Evolutionary conservation across 2,888 invertebrate species (phyloP), one percentile per base, ranked within the genome.

Genomic region (Oasisia sp.): DNA sequence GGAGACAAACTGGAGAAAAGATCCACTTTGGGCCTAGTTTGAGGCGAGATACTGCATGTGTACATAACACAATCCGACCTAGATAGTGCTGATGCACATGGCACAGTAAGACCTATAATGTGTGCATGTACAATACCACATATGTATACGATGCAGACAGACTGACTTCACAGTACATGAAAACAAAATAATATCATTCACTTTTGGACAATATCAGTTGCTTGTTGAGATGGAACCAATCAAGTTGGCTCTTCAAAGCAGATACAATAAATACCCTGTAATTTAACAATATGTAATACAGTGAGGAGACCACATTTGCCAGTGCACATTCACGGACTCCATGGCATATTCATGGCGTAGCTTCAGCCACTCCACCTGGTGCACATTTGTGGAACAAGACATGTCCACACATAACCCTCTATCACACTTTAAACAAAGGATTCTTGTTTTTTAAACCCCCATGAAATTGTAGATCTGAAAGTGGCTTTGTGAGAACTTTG

Each of bases 221-320:
- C n/a, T 74, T 27, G 27, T 19, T 74, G 74, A 74, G 27, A 74
- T 7, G 50, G 50, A 50, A 50, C 8, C 27, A 74, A 74, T 27
- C 74, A 7, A 74, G 19, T n/a, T 7, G n/a, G 14, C 27, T 74
- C 74, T 74, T 74, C 27, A 74, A 74, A 74, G 74, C 74, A 74
- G 74, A 74, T 74, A 74, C 74, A 74, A 74, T 74, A 74, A 27
- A 74, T 74, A 74, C 74, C 74, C 74, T 74, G 74, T 74, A 74
- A 74, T 74, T 74, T 74, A 74, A 74, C 74, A 74, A 74, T 74
- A 19, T 74, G 74, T 74, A n/a, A 74, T 19, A 74, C 27, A 27
- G 27, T 74, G 74, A 19, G 7, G 74, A 74, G 74, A 74, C 74
- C 19, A 74, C 74, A 27, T 74, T 74, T 27, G 27, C 14, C 74